phyloP scores from a whole-genome alignment of 1,140 invertebrate genomes.

The Akabosia matsudoensis region DNA sequence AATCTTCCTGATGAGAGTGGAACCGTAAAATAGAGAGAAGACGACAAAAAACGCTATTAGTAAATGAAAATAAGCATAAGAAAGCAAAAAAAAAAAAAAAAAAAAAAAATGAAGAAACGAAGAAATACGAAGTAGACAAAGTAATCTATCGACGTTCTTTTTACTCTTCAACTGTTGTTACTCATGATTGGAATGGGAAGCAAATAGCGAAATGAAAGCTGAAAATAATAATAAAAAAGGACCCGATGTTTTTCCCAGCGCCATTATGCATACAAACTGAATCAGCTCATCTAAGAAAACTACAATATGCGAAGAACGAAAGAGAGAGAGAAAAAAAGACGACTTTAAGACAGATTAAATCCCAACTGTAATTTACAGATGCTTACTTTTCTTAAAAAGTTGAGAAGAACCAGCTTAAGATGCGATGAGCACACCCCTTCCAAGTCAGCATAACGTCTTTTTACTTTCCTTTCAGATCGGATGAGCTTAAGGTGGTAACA shows the following conservation, averaged over 20 bases:
- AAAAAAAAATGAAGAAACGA: background rate
- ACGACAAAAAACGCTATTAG: too few relatives aligned
- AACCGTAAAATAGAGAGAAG: too few relatives aligned
- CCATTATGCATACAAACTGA: too few relatives aligned
- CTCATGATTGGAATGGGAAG: background rate
- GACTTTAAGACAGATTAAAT: conserved; percentile 9
- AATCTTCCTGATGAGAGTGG: too few relatives aligned
- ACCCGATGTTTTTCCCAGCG: background rate
- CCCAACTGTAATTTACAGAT: conserved; percentile 25
- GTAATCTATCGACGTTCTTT: background rate
- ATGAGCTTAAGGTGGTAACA: too few relatives aligned
- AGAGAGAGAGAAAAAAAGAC: background rate
- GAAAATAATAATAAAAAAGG: background rate
- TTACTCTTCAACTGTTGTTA: background rate
- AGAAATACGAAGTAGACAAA: background rate
- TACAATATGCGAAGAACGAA: background rate
- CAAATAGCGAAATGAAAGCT: background rate
- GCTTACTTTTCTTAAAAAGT: conserved; percentile 19
- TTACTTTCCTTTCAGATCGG: conserved; percentile 13
- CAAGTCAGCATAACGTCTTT: too few relatives aligned
- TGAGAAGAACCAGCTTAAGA: conserved; percentile 18
- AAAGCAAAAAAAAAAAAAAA: too few relatives aligned
- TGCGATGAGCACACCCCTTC: conserved; percentile 1
- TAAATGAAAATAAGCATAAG: too few relatives aligned
- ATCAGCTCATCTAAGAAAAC: background rate